phyloP scores from a whole-genome alignment of 2,888 invertebrate species.

The Cantharis flavilabris region DNA sequence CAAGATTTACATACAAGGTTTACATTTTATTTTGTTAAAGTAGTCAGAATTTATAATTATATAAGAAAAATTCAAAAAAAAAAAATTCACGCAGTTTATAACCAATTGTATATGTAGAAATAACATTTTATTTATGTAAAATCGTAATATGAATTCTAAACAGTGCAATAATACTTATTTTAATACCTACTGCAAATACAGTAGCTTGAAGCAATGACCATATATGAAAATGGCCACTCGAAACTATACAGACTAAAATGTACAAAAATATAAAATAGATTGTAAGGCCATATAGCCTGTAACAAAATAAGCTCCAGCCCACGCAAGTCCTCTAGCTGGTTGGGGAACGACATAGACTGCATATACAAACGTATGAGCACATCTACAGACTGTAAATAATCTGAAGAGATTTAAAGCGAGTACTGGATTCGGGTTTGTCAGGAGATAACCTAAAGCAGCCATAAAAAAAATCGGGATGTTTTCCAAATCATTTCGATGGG shows the following conservation, averaged over 20 bases:
- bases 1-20: too few species aligned
- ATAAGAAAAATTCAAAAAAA: too few species aligned
- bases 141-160: too few species aligned
- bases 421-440: constrained; percentile 60
- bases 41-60: too few species aligned
- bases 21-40: too few species aligned
- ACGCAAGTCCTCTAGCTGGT: constrained; percentile 49
- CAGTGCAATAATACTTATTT: too few species aligned
- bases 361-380: constrained; percentile 68
- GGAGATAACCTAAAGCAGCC: constrained; percentile 63
- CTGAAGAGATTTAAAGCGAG: constrained; percentile 60
- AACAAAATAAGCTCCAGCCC: constrained; percentile 38
- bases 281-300: constrained; percentile 39
- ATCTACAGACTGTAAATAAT: constrained; percentile 60
- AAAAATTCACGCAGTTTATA: too few species aligned
- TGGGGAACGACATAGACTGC: constrained; percentile 64
- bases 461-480: constrained; percentile 71
- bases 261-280: constrained; percentile 16
- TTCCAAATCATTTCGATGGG: constrained; percentile 74
- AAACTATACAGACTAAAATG: neutral
- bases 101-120: too few species aligned
- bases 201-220: too few species aligned
- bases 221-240: too few species aligned
- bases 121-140: too few species aligned
- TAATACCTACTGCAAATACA: too few species aligned